Base-by-base conservation (phyloP, 2,797 vertebrate species). In the Rhinophrynus dorsalis region DNA sequence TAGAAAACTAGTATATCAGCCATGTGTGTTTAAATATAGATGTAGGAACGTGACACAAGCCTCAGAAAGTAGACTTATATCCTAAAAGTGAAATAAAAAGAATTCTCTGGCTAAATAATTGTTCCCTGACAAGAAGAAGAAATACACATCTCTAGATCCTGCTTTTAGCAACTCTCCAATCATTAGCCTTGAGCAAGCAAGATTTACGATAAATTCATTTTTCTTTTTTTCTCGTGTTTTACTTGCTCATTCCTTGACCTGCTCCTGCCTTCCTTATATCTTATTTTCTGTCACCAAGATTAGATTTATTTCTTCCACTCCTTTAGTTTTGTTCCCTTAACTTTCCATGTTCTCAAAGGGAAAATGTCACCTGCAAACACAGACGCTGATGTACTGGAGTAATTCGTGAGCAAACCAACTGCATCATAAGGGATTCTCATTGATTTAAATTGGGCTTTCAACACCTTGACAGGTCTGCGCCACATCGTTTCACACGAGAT, bases 61-160 rank as follows among this genome's bases (percentile, higher is more conserved):
- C n/a, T n/a, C n/a, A n/a, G n/a, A n/a, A 35, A 24, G 24, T 13
- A 48, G 59, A 71, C 64, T 64, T 63, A 71, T 47, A 40, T 12
- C 21, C 5, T 38, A 11, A 37, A 62, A 54, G 44, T 38, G 23
- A 52, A 48, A 15, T 38, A 59, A 44, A 55, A 2, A 35, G 54
- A 32, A 52, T 23, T 12, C 21, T 11, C 27, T 35, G 17, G 17
- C 12, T 17, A 23, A 57, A 30, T 26, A 64, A 50, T 51, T 40
- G 38, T 59, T 26, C 26, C 18, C 35, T 68, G 67, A 44, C 35
- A 52, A 40, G 35, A 21, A 30, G 27, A 50, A 44, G n/a, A 57
- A 24, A 64, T 58, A 56, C 40, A 57, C 32, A 48, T 56, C 10
- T 37, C 32, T 20, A 2, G 15, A 7, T 40, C 6, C 47, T 15